Percentiles rank a stretch among this genome's conserved stretches.
Conservation (phyloP, 53 echinoderm and acorn worm genomes). For the Temnopleurus reevesii region DNA sequence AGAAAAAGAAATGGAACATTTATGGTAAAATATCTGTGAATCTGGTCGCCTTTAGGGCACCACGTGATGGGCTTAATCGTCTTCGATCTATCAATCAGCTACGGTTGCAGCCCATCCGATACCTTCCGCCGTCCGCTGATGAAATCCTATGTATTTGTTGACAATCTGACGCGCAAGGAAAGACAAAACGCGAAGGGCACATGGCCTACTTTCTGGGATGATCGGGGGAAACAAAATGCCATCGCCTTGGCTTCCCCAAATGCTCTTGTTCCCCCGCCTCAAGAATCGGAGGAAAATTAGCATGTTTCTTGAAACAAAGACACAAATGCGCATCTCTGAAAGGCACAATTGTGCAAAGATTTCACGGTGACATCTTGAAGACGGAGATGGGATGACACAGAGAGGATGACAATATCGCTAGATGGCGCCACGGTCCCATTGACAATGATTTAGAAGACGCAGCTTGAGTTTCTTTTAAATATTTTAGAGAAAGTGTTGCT, state of each 20-base stretch:
- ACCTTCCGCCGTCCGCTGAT: constrained; percentile 36
- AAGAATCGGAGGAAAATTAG: constrained; percentile 15
- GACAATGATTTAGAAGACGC: no score
- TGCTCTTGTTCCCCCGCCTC: neutral
- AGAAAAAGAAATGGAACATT: neutral
- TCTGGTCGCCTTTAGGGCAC: neutral
- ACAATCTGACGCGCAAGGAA: constrained; percentile 17
- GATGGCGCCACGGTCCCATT: neutral
- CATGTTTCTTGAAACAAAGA: no score
- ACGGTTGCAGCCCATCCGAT: constrained; percentile 48
- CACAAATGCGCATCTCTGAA: neutral
- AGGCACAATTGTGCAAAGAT: neutral
- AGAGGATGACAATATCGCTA: neutral
- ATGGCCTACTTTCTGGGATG: constrained; percentile 23
- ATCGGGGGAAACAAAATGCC: constrained; percentile 20
- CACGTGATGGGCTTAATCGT: constrained; percentile 36
- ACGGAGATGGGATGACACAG: neutral
- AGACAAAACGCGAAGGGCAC: constrained; percentile 17
- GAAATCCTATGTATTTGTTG: constrained; percentile 42
- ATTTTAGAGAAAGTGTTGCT: no score
- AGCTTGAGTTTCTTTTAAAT: no score
- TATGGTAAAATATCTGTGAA: neutral
- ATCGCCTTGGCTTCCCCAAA: neutral
- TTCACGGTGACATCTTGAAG: neutral
- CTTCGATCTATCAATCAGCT: constrained; percentile 44